phyloP scores from a whole-genome alignment of 2,113 vertebrate species.

The Eupsittula cactorum region DNA sequence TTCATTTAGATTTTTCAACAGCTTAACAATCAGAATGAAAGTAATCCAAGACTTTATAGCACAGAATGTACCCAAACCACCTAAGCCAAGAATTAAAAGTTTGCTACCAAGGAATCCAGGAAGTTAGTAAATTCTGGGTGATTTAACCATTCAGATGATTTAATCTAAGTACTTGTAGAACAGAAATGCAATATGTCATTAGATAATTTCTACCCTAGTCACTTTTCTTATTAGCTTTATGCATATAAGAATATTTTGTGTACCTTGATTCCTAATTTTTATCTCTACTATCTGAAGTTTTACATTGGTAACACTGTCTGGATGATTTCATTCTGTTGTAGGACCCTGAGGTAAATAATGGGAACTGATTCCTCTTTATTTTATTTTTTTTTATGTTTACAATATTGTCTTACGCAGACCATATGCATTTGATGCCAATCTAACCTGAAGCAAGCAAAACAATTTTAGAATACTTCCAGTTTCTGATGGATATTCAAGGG shows the following conservation, averaged over 20 bases:
- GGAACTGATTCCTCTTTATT: neutral
- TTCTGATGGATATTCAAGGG: neutral
- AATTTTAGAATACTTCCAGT: neutral
- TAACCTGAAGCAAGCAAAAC: neutral
- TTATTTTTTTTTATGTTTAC: neutral
- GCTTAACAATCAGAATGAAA: neutral
- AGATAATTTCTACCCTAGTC: neutral
- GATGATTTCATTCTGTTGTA: neutral
- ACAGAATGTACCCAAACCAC: neutral
- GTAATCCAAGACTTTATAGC: neutral
- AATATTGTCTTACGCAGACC: neutral
- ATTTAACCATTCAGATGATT: neutral
- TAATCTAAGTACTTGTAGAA: neutral
- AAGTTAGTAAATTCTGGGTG: neutral
- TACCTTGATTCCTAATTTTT: neutral
- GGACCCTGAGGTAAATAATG: neutral
- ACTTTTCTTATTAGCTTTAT: neutral
- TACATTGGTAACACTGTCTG: neutral
- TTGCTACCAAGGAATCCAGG: neutral
- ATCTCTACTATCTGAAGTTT: neutral
- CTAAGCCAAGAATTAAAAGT: neutral
- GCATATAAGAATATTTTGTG: rapidly evolving
- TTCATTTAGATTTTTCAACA: neutral
- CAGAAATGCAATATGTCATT: neutral
- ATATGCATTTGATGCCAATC: neutral